phyloP scores from a whole-genome alignment of 1,140 invertebrate species.

The Saccostrea glomerata region DNA sequence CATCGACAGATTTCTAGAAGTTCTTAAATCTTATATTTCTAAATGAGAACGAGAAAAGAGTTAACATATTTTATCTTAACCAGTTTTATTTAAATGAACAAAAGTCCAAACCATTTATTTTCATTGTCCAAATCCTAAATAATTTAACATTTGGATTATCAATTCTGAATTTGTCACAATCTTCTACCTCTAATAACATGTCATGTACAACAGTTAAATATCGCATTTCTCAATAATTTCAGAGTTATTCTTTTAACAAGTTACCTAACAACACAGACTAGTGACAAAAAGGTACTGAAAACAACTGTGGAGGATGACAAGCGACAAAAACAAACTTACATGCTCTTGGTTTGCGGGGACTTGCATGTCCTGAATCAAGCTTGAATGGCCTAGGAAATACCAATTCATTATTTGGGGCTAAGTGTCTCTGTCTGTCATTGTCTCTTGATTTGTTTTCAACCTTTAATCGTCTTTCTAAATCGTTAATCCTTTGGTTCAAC shows the following conservation, averaged over 20 bases:
- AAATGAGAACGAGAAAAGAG: too few species aligned
- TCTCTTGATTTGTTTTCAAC: conserved; percentile 84
- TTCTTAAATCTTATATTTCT: too few species aligned
- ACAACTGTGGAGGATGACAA: neutral
- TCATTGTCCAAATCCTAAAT: neutral
- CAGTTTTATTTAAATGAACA: too few species aligned
- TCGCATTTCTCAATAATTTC: too few species aligned
- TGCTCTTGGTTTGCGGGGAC: conserved; percentile 66
- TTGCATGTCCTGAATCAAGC: conserved; percentile 71
- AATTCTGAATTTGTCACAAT: neutral
- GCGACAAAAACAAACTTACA: conserved; percentile 55
- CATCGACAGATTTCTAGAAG: too few species aligned
- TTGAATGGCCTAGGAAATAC: conserved; percentile 62
- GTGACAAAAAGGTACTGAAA: neutral
- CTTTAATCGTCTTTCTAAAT: conserved; percentile 83
- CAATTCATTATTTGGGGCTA: conserved; percentile 51
- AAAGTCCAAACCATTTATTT: neutral
- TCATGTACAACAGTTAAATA: neutral
- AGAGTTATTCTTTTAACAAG: neutral
- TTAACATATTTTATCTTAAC: too few species aligned
- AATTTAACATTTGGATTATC: neutral
- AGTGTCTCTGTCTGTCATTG: conserved; percentile 73
- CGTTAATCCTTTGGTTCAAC: conserved; percentile 82
- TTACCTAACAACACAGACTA: neutral
- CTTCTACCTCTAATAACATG: neutral